Evolutionary conservation across 2,888 invertebrate genomes (phyloP).

Genomic region (Tuta absoluta): DNA sequence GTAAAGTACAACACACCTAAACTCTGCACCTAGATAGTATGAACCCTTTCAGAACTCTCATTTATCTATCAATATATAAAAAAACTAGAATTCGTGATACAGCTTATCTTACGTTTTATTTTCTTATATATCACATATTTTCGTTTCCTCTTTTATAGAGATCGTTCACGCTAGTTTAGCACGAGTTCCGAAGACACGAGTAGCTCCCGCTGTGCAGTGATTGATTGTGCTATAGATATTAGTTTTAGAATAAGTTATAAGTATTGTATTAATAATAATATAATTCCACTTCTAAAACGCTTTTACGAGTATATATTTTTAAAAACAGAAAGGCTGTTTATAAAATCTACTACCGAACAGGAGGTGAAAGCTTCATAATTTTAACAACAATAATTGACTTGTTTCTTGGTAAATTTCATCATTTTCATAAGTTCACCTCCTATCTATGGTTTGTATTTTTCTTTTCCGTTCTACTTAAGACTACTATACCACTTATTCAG

Average conservation of each 20-base stretch:
- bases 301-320: constrained; percentile 45
- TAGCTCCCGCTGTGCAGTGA: constrained; percentile 72
- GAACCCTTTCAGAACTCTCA: too few species aligned
- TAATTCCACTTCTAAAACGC: constrained; percentile 20
- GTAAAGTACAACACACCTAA: too few species aligned
- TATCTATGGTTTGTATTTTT: background rate
- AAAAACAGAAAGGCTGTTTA: constrained; percentile 28
- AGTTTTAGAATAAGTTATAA: constrained; percentile 51
- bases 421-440: background rate
- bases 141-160: constrained; percentile 77
- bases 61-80: background rate
- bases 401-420: too few species aligned
- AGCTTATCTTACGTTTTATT: constrained; percentile 37
- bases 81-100: constrained; percentile 5
- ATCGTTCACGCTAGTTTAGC: constrained; percentile 76
- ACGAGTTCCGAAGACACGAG: constrained; percentile 75
- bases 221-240: constrained; percentile 47
- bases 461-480: background rate
- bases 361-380: too few species aligned
- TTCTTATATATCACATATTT: constrained; percentile 47
- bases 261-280: constrained; percentile 38
- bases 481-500: background rate
- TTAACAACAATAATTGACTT: too few species aligned
- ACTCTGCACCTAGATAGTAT: too few species aligned
- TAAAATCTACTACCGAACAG: background rate